Evolutionary conservation across 2,888 invertebrate genomes (phyloP), one percentile per base, ranked within the genome.

Genomic region (Elgonia sp.): DNA sequence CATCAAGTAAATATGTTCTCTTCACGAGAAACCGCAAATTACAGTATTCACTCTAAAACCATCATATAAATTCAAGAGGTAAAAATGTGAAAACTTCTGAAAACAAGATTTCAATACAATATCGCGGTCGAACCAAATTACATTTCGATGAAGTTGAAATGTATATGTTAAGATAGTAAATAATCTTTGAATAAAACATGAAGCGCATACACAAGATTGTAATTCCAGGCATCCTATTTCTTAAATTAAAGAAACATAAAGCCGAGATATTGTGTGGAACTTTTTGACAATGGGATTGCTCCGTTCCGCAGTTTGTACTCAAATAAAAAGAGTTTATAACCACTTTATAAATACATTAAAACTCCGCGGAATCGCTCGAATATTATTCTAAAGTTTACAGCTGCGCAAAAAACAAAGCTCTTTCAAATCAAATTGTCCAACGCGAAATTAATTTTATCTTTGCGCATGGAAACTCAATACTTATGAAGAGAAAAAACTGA

Each of bases 261-360:
- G 65, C 7, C 21, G 16, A 18, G 20, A 57, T 20, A 37, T n/a
- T 21, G 16, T 39, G 4, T 18, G 20, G 20, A 67, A 55, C 77
- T 77, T 77, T 57, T 76, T 69, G 18, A 81, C 80, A 72, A 70
- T 80, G 18, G 46, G 70, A 70, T 70, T 57, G 67, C 29, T 37
- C 18, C 16, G 21, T 63, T 69, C 21, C 53, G 72, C 40, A 67
- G 57, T 67, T 75, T 75, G 67, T 67, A 60, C 53, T 57, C 53
- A 70, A 53, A 21, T 77, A 77, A 84, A 84, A 84, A 84, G 70
- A 63, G 69, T 84, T 76, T 84, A 76, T 63, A 63, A 76, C 76
- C 70, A 63, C 76, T 84, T 84, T 76, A 77, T 84, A 84, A 84
- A 84, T 70, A 70, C 76, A 77, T 80, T 85, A 85, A 72, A 80